Evolutionary conservation across 1,140 invertebrate genomes (phyloP).

Genomic region (Hycleus cichorii): DNA sequence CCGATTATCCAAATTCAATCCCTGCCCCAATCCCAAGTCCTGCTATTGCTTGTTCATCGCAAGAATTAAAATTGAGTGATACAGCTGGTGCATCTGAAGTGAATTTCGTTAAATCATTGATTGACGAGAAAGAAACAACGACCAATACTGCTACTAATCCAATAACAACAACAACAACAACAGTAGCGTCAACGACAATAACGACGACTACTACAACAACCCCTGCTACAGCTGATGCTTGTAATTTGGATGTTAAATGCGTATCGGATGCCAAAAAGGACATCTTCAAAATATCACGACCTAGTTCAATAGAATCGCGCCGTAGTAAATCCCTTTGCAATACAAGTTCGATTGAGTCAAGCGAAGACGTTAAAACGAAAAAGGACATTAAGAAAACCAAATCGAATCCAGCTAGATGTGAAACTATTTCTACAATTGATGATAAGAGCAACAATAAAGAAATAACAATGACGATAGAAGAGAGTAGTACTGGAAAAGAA

Average conservation of each 20-base stretch:
- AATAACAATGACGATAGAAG: conserved; percentile 31
- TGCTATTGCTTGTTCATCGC: conserved; percentile 17
- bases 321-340: conserved; percentile 33
- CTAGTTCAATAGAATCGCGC: conserved; percentile 29
- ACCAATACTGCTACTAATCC: too few relatives aligned
- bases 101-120: too few relatives aligned
- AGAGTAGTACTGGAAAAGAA: conserved; percentile 29
- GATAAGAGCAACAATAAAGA: conserved; percentile 12
- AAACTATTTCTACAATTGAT: background rate
- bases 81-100: background rate
- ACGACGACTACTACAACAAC: background rate
- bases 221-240: conserved; percentile 1
- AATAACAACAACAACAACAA: background rate
- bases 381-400: conserved; percentile 34
- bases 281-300: conserved; percentile 18
- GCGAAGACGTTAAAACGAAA: conserved; percentile 27
- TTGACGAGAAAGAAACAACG: too few relatives aligned
- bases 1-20: conserved; percentile 32
- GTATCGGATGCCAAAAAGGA: conserved; percentile 21
- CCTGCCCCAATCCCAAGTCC: conserved; percentile 25
- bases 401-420: conserved; percentile 28
- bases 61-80: conserved; percentile 25
- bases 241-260: conserved; percentile 25
- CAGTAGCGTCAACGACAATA: background rate
- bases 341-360: conserved; percentile 28